Percentiles rank a stretch among this genome's conserved stretches.
These are phyloP conservation scores for Cuculus canorus DNA, from an alignment of 2,797 vertebrate species.

Conservation along the genomic window DNA sequence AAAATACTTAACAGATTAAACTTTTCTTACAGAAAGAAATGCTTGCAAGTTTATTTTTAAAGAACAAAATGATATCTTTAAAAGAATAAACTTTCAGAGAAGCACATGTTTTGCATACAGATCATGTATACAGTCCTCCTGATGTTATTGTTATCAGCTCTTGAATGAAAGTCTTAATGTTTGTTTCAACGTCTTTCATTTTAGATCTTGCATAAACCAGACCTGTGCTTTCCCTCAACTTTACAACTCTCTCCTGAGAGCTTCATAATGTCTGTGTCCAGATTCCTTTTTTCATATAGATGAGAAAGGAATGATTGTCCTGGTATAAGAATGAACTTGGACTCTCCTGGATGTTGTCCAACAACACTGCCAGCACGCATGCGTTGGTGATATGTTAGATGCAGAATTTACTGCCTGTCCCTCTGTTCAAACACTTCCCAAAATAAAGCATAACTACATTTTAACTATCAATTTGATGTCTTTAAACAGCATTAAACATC, in stretches of 20 bases:
- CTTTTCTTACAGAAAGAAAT: slow-evolving; percentile 25
- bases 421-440: neutral
- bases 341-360: slow-evolving; percentile 62
- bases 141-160: slow-evolving; percentile 35
- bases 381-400: neutral
- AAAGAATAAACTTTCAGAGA: slow-evolving; percentile 27
- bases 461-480: neutral
- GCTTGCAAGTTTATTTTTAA: slow-evolving; percentile 41
- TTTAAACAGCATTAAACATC: neutral
- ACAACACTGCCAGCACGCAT: neutral
- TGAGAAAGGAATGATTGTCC: slow-evolving; percentile 64
- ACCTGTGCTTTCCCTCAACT: slow-evolving; percentile 29
- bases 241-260: slow-evolving; percentile 41
- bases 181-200: slow-evolving; percentile 54
- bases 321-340: slow-evolving; percentile 34
- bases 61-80: neutral
- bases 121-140: neutral
- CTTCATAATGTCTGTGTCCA: slow-evolving; percentile 35
- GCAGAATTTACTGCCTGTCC: neutral
- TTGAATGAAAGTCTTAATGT: slow-evolving; percentile 20
- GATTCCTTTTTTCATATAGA: slow-evolving; percentile 22
- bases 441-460: neutral
- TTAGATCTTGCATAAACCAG: slow-evolving; percentile 59
- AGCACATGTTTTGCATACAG: neutral
- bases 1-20: slow-evolving; percentile 56